Evolutionary conservation across 2,888 invertebrate species (phyloP), one percentile per base, ranked within the genome.

Genomic region (Sarcophaga rosellei): DNA sequence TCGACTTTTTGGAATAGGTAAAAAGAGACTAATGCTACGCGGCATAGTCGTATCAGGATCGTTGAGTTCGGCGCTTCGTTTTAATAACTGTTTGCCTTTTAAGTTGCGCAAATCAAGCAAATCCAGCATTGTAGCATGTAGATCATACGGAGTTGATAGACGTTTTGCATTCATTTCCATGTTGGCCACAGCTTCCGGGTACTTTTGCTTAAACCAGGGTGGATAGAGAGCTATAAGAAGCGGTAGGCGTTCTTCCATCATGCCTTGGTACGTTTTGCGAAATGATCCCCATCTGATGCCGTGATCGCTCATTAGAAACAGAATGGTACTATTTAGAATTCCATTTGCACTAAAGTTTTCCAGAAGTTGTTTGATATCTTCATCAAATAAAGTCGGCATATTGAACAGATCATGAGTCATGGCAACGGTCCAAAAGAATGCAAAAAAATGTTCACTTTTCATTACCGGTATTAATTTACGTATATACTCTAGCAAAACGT

Each of bases 211-310:
- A 93, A 98, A 97, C 94, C 96, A 96, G 17, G 94, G 92, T 0
- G 98, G 98, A 83, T 97, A 92, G 4, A 95, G 92, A 1, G 97
- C 92, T 89, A 96, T 96, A 53, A 97, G 94, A 88, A 98, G 95
- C 0, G 99, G 98, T 80, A 98, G 94, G 68, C 98, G 95, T 91
- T 98, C 98, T 92, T 99, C 98, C 91, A 98, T 94, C 91, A 96
- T 94, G 2, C 97, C 97, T 93, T 98, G 97, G 92, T 96, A 97
- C 0, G 98, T 98, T 63, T 90, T 90, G 12, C 98, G 94, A 89
- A 98, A 97, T 10, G 94, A 94, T 3, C 98, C 98, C 96, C 97
- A 98, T 85, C 98, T 94, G 83, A 98, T 95, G 0, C 98, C 98
- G 90, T 98, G 98, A 91, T 98, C 98, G 92, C 98, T 98, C 94